Evolutionary conservation across 2,797 vertebrate genomes (phyloP).

Genomic region (Eidolon dupreanum): DNA sequence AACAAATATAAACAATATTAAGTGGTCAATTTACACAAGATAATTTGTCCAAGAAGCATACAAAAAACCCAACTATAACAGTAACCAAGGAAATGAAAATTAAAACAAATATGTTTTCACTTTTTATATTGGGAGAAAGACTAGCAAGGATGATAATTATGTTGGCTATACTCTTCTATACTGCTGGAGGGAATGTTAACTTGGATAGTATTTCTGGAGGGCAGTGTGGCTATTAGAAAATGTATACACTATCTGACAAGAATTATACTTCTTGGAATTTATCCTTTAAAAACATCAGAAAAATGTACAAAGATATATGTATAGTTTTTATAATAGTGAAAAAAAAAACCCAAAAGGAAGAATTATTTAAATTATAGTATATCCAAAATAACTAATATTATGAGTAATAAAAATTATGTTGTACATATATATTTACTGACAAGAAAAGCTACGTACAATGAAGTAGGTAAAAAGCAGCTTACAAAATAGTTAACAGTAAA

Average conservation of each 20-base stretch:
- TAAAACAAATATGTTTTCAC: not conserved
- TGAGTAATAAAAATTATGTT: slow-evolving; percentile 1
- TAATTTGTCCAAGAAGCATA: not conserved
- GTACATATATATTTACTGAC: not conserved
- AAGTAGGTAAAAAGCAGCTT: not conserved
- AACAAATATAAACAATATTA: not conserved
- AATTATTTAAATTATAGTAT: not conserved
- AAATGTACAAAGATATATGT: not conserved
- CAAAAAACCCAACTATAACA: not conserved
- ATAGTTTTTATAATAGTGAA: not conserved
- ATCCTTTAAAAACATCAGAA: not conserved
- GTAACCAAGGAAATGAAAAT: slow-evolving; percentile 6
- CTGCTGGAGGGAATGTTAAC: not conserved
- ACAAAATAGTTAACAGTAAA: not conserved
- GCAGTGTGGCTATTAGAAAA: not conserved
- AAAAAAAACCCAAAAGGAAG: not conserved
- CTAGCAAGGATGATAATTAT: not conserved
- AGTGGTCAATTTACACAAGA: not conserved
- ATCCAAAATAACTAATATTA: not conserved
- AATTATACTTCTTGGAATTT: slow-evolving; percentile 7
- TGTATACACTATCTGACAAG: not conserved
- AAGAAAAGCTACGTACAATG: not conserved
- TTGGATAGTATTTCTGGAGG: not conserved
- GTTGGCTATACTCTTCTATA: not conserved
- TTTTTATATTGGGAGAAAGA: not conserved